Conservation (phyloP, 2,888 invertebrate genomes). For the Palloptera scutellata region DNA sequence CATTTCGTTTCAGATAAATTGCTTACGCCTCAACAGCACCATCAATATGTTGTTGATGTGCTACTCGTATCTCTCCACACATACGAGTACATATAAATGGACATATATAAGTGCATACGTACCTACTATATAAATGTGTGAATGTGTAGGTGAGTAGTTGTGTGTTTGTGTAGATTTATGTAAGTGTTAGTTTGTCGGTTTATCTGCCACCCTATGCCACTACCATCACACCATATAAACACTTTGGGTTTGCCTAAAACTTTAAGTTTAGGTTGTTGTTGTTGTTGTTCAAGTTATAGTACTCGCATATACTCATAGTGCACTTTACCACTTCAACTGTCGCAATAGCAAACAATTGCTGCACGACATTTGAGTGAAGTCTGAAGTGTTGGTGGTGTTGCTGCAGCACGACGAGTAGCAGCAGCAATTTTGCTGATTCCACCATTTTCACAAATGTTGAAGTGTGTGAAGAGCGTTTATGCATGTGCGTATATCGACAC, state of each 20-base stretch:
- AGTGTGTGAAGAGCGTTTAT: no score
- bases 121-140: slow-evolving; percentile 24
- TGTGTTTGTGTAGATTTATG: neutral
- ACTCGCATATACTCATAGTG: slow-evolving; percentile 13
- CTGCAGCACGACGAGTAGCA: slow-evolving; percentile 1
- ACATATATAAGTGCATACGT: no score
- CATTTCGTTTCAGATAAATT: slow-evolving; percentile 46
- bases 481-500: no score
- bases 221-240: neutral
- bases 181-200: neutral
- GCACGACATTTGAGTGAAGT: slow-evolving; percentile 29
- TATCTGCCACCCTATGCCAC: neutral
- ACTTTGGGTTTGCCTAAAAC: slow-evolving; percentile 3
- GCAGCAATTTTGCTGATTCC: neutral
- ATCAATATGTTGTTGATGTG: neutral
- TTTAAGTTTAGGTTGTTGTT: slow-evolving; percentile 7
- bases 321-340: slow-evolving; percentile 22
- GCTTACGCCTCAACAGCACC: slow-evolving; percentile 42
- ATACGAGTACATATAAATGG: no score
- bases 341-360: slow-evolving; percentile 23
- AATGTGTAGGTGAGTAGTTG: neutral
- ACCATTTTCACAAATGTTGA: no score
- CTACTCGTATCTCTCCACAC: no score
- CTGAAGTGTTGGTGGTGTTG: slow-evolving; percentile 20
- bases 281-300: slow-evolving; percentile 5